Conservation (phyloP, 1,140 invertebrate species). For the Psix sp. region DNA sequence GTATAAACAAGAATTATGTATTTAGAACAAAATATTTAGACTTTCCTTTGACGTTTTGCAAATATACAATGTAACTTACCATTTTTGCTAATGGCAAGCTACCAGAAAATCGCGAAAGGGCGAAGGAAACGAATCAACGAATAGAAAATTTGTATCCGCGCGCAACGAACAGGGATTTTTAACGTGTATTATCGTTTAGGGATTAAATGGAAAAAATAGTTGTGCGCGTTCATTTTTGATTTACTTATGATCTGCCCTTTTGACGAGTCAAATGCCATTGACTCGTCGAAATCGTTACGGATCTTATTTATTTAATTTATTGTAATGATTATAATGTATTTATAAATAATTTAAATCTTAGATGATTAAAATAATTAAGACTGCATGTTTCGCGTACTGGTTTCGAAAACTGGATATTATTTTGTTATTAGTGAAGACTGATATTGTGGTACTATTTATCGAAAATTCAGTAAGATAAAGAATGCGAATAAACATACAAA, state of each 20-base stretch:
- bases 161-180: conserved; percentile 36
- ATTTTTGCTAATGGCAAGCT: background rate
- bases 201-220: conserved; percentile 22
- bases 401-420: too few relatives aligned
- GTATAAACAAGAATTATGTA: background rate
- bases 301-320: conserved; percentile 48
- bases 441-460: conserved; percentile 14
- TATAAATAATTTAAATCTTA: conserved; percentile 3
- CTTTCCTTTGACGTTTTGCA: conserved; percentile 42
- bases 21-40: background rate
- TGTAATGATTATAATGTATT: conserved; percentile 16
- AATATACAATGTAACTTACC: background rate
- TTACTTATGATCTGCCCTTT: conserved; percentile 34
- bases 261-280: conserved; percentile 17
- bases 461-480: too few relatives aligned
- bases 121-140: conserved; percentile 24
- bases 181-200: conserved; percentile 16
- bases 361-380: conserved; percentile 2
- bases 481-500: too few relatives aligned
- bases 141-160: conserved; percentile 25
- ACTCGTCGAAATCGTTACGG: conserved; percentile 35
- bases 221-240: conserved; percentile 11
- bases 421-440: conserved; percentile 22
- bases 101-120: conserved; percentile 16
- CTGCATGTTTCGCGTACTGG: conserved; percentile 19